A percentile compares a stretch with the other conserved stretches of the same genome.
Conservation (phyloP, 2,113 vertebrate genomes). For the Acrocephalus kingi region DNA sequence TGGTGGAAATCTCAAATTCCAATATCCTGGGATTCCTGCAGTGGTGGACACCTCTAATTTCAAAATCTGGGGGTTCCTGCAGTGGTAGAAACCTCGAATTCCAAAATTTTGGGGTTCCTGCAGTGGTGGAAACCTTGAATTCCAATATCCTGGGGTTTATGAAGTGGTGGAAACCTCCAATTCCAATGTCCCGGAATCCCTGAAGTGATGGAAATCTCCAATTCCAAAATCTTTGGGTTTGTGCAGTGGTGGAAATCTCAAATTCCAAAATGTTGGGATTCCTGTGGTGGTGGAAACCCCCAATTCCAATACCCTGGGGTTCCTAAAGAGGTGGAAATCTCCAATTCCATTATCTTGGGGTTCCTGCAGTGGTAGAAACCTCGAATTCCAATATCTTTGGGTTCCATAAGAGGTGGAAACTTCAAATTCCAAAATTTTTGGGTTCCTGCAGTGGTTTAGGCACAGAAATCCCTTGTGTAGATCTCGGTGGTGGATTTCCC, state of each 20-base stretch:
- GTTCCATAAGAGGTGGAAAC: neutral
- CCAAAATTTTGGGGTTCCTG: neutral
- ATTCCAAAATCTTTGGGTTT: no score
- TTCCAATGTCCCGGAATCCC: no score
- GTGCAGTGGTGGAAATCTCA: no score
- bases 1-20: neutral
- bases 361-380: neutral
- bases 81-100: neutral
- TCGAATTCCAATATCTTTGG: neutral
- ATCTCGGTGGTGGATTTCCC: neutral
- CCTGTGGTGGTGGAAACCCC: no score
- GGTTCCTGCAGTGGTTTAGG: fast-evolving
- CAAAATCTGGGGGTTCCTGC: neutral
- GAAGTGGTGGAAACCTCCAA: no score
- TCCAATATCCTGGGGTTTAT: no score
- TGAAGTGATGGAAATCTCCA: no score
- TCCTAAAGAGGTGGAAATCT: no score
- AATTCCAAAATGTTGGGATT: no score
- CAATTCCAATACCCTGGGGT: no score
- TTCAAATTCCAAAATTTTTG: fast-evolving
- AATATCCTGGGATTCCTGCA: neutral
- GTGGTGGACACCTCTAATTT: neutral
- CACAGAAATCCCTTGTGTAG: fast-evolving
- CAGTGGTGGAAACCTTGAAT: fast-evolving
- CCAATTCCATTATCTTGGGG: no score